Evolutionary conservation across 1,140 invertebrate species (phyloP).

Genomic region (Caenorhabditis latens): DNA sequence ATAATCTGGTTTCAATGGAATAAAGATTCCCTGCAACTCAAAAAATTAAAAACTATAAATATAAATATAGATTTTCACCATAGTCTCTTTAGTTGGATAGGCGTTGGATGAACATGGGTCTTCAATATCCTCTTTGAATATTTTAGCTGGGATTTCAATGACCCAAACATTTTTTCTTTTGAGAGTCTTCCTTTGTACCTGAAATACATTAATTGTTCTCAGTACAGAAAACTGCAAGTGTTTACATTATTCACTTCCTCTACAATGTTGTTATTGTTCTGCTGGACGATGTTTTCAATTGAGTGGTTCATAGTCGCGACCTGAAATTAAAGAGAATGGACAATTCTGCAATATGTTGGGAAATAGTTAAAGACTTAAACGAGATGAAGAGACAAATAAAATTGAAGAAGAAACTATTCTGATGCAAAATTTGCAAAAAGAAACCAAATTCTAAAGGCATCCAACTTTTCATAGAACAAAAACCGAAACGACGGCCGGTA

Average conservation of each 20-base stretch:
- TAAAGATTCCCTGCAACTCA: neutral
- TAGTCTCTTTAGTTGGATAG: neutral
- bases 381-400: too few species aligned
- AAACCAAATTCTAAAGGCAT: neutral
- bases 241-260: too few species aligned
- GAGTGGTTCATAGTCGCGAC: too few species aligned
- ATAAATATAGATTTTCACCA: neutral
- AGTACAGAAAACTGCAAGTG: too few species aligned
- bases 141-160: neutral
- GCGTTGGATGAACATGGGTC: neutral
- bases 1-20: conserved; percentile 1
- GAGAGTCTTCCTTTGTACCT: neutral
- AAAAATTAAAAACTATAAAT: neutral
- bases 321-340: too few species aligned
- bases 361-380: too few species aligned
- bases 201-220: too few species aligned
- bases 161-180: neutral
- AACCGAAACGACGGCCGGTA: neutral
- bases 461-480: neutral
- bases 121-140: neutral
- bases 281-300: too few species aligned
- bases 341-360: too few species aligned
- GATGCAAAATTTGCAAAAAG: too few species aligned
- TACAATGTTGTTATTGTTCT: too few species aligned
- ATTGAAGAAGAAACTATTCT: too few species aligned